Conservation (phyloP, 2,113 vertebrate genomes). For the Pterocles orientalis region DNA sequence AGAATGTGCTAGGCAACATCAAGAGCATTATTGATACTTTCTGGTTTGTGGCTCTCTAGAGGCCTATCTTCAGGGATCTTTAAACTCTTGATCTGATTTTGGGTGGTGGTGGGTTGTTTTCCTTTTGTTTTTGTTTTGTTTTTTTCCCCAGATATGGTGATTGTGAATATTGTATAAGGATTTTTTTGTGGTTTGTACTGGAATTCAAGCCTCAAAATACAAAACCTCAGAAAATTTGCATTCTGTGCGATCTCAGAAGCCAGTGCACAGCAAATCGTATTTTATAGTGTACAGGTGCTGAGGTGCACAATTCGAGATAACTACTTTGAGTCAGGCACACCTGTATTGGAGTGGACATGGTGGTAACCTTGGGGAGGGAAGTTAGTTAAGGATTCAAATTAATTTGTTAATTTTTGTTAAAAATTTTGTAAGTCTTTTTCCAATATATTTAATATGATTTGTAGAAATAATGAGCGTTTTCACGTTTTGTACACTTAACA, state of each 20-base stretch:
- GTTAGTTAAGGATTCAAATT: not conserved
- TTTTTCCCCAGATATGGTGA: not conserved
- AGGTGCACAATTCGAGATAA: not conserved
- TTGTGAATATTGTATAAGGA: not conserved
- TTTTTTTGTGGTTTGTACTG: not conserved
- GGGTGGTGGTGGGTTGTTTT: not conserved
- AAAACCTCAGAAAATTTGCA: not conserved
- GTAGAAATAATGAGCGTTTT: not conserved
- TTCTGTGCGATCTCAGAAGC: not conserved
- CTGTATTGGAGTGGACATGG: fast-evolving
- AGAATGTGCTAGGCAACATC: not conserved
- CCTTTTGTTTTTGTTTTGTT: not conserved
- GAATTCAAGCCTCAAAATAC: not conserved
- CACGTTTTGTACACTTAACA: not conserved
- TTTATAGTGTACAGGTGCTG: not conserved
- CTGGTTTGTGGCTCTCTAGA: not conserved
- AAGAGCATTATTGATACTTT: not conserved
- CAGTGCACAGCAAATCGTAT: not conserved
- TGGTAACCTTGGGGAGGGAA: not conserved
- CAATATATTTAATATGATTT: not conserved
- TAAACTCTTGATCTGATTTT: not conserved
- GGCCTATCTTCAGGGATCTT: not conserved
- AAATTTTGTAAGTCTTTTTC: not conserved
- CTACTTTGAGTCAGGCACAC: not conserved
- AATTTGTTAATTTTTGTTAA: not conserved